A percentile compares a stretch with the other conserved stretches of the same genome.
These are phyloP conservation scores for Rhagologus leucostigma DNA, from an alignment of 2,113 vertebrate species.

Conservation along the genomic window DNA sequence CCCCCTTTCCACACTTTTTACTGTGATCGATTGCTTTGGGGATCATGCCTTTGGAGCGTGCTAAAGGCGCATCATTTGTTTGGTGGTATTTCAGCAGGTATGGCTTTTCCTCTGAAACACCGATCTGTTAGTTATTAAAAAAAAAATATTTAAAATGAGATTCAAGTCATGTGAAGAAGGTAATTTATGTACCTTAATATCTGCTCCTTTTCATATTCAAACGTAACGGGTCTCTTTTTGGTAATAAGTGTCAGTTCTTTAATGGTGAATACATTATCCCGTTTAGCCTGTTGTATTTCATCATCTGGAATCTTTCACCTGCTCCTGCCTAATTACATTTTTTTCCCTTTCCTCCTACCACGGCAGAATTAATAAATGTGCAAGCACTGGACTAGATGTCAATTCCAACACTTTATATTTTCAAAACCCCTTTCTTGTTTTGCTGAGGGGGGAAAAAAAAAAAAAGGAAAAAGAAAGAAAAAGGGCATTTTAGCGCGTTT, in stretches of 20 bases:
- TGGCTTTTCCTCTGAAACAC: not conserved
- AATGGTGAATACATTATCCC: slow-evolving; percentile 53
- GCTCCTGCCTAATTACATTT: slow-evolving; percentile 49
- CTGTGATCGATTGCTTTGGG: not conserved
- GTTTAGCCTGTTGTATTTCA: slow-evolving; percentile 59
- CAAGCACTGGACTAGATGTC: not conserved
- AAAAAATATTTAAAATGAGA: not conserved
- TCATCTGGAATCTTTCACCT: slow-evolving; percentile 60
- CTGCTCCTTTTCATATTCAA: slow-evolving; percentile 41
- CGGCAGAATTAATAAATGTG: slow-evolving; percentile 15
- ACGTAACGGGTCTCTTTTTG: slow-evolving; percentile 47
- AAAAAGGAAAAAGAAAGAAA: not conserved
- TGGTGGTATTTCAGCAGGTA: not conserved
- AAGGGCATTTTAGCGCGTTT: not conserved
- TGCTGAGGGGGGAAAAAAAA: not conserved
- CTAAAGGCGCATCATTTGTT: not conserved
- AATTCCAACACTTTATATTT: slow-evolving; percentile 32
- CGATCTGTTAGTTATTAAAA: not conserved
- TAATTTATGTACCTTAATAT: slow-evolving; percentile 36
- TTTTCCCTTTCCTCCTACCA: slow-evolving; percentile 12
- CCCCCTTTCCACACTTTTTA: not conserved
- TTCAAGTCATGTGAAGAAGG: not conserved
- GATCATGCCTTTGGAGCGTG: not conserved
- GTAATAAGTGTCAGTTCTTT: slow-evolving; percentile 47
- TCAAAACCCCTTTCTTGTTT: not conserved